These are phyloP conservation scores for Ciconia nigra DNA, from an alignment of 2,797 vertebrate genomes.

Conservation along the genomic window DNA sequence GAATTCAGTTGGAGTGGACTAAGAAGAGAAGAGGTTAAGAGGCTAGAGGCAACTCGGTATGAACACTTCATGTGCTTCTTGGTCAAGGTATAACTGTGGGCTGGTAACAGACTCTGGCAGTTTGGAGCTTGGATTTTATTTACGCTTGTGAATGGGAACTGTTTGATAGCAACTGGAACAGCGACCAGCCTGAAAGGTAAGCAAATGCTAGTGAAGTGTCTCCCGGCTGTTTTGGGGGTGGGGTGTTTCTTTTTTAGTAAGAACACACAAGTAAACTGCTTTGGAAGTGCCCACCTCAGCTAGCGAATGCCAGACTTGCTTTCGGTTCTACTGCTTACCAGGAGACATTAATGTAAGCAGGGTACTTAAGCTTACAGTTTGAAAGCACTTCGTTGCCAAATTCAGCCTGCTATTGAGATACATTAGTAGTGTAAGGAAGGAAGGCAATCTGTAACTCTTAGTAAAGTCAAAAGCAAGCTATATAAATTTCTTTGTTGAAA, in stretches of 20 bases:
- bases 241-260: neutral
- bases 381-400: neutral
- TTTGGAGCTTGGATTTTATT: neutral
- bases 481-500: neutral
- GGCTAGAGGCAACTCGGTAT: neutral
- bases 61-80: neutral
- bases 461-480: neutral
- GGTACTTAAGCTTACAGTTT: neutral
- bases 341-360: neutral
- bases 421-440: neutral
- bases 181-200: neutral
- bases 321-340: neutral
- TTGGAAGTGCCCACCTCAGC: neutral
- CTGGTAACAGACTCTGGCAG: neutral
- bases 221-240: neutral
- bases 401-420: neutral
- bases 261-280: neutral
- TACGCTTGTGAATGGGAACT: neutral
- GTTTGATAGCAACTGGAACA: neutral
- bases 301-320: neutral
- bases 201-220: neutral
- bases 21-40: neutral
- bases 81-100: neutral
- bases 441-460: neutral
- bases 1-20: neutral